phyloP scores from a whole-genome alignment of 2,888 invertebrate genomes.

The Eupeodes luniger region DNA sequence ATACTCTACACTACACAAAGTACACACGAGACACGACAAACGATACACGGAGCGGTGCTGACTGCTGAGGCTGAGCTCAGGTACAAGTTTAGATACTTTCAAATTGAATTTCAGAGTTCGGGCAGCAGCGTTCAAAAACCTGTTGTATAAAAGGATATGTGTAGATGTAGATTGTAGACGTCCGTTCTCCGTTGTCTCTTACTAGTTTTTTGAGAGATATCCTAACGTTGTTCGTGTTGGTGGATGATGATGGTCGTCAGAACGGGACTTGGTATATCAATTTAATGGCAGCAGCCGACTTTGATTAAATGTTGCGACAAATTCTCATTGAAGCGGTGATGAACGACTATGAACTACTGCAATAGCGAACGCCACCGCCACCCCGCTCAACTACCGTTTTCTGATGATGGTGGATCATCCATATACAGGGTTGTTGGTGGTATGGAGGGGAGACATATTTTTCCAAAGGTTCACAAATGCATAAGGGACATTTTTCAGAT shows the following conservation, averaged over 20 bases:
- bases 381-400: conserved; percentile 13
- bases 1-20: neutral
- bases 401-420: neutral
- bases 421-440: neutral
- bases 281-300: conserved; percentile 66
- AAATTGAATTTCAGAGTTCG: conserved; percentile 70
- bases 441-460: conserved; percentile 68
- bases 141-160: conserved; percentile 65
- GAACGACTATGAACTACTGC: conserved; percentile 74
- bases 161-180: conserved; percentile 22
- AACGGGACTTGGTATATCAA: neutral
- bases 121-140: conserved; percentile 47
- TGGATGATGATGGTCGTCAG: neutral
- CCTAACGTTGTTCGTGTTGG: neutral
- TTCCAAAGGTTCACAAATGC: conserved; percentile 35
- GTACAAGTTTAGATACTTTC: conserved; percentile 75
- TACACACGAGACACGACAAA: too few relatives aligned
- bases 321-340: conserved; percentile 74
- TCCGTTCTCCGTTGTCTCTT: conserved; percentile 25
- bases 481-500: conserved; percentile 52
- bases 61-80: conserved; percentile 47
- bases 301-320: conserved; percentile 77
- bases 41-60: too few relatives aligned
- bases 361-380: conserved; percentile 41
- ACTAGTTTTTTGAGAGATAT: conserved; percentile 59